Conservation (phyloP, 2,797 vertebrate genomes). For the Neoniphon sammara region DNA sequence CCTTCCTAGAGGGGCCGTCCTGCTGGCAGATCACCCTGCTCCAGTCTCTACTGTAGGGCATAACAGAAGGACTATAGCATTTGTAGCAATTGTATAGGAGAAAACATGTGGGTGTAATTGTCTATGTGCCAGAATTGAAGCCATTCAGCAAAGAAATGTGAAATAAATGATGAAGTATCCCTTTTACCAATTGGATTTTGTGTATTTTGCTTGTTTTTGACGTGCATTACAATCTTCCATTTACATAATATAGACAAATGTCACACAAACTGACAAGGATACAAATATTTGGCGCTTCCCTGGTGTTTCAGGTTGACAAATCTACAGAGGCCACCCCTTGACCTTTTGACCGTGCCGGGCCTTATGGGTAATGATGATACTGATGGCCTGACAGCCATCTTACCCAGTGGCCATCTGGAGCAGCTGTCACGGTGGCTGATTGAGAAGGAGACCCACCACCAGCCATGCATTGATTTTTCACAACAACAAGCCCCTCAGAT, state of each 20-base stretch:
- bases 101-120: constrained; percentile 5
- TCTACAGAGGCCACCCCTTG: constrained; percentile 71
- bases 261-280: constrained; percentile 54
- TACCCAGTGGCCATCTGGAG: constrained; percentile 84
- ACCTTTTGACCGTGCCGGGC: constrained; percentile 75
- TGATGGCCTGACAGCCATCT: constrained; percentile 81
- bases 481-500: too few species aligned
- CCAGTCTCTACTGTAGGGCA: constrained; percentile 8
- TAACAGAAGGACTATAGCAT: constrained; percentile 1
- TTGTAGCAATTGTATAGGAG: constrained; percentile 16
- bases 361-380: constrained; percentile 82
- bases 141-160: constrained; percentile 38
- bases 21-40: not conserved
- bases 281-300: constrained; percentile 66
- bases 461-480: constrained; percentile 74
- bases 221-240: constrained; percentile 36
- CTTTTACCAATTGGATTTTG: constrained; percentile 40
- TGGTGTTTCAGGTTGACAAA: constrained; percentile 73
- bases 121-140: constrained; percentile 24
- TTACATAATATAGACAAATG: constrained; percentile 66
- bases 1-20: constrained; percentile 50
- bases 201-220: constrained; percentile 42
- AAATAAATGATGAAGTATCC: constrained; percentile 55
- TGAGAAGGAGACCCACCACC: constrained; percentile 80
- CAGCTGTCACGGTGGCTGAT: constrained; percentile 80